A percentile compares a stretch with the other conserved stretches of the same genome.
Evolutionary conservation across 2,113 vertebrate species (phyloP).

Genomic region (Vicugna pacos): DNA sequence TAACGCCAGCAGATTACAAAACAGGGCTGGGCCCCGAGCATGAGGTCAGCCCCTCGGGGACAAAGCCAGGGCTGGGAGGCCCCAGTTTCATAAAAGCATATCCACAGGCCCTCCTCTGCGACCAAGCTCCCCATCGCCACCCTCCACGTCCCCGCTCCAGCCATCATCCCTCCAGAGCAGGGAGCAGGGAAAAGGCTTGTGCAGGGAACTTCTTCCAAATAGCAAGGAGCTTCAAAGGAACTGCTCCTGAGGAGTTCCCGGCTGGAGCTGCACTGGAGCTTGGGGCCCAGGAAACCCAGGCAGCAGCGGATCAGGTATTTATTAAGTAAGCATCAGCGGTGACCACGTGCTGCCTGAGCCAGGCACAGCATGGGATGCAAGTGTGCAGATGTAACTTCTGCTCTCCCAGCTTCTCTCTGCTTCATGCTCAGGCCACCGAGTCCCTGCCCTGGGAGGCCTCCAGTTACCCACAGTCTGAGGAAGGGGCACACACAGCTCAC

Average conservation of each 20-base stretch:
- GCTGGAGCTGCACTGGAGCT: neutral
- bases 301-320: accelerated
- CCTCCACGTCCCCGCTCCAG: accelerated
- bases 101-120: accelerated
- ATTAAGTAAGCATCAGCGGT: neutral
- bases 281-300: neutral
- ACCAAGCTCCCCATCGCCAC: neutral
- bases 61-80: neutral
- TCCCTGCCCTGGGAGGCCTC: accelerated
- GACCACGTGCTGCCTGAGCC: accelerated
- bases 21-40: neutral
- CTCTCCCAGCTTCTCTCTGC: neutral
- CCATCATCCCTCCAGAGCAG: neutral
- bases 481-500: neutral
- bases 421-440: accelerated
- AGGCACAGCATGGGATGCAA: accelerated
- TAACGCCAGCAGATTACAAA: accelerated
- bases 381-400: accelerated
- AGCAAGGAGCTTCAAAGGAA: neutral
- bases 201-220: neutral
- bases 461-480: neutral
- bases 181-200: accelerated
- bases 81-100: neutral
- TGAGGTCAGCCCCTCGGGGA: neutral
- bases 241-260: neutral